Conservation (phyloP, 2,888 invertebrate genomes). For the Chironomus riparius region DNA sequence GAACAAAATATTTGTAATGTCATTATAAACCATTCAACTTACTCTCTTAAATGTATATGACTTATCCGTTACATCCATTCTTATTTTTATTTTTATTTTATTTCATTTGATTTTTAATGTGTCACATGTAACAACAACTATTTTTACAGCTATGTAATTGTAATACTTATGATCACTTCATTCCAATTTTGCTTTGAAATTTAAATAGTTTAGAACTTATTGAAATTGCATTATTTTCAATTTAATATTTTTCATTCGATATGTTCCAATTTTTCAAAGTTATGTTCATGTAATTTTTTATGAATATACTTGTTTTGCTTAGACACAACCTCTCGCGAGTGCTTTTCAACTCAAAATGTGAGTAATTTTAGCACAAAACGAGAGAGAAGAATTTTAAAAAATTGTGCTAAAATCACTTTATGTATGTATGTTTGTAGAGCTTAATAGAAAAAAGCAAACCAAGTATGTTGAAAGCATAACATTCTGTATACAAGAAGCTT, state of each 20-base stretch:
- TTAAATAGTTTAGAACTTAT: too few species aligned
- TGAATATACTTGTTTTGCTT: neutral
- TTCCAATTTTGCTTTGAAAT: too few species aligned
- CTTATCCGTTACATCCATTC: slow-evolving; percentile 25
- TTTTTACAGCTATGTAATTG: neutral
- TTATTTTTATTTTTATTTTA: neutral
- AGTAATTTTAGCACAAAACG: neutral
- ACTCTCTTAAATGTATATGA: slow-evolving; percentile 12
- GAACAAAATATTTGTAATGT: neutral
- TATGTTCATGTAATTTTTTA: neutral
- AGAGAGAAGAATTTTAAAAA: too few species aligned
- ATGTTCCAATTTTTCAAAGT: neutral
- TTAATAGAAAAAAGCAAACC: neutral
- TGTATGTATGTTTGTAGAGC: neutral
- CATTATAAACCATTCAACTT: neutral
- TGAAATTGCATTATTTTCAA: too few species aligned
- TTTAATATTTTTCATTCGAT: neutral
- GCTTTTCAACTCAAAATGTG: neutral
- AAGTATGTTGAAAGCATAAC: neutral
- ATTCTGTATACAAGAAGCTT: neutral
- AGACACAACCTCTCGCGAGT: neutral
- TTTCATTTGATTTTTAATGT: neutral
- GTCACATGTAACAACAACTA: neutral
- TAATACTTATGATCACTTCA: neutral
- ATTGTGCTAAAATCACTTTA: too few species aligned